Evolutionary conservation across 2,113 vertebrate genomes (phyloP), one percentile per base, ranked within the genome.

Genomic region (Tychaedon coryphoeus): DNA sequence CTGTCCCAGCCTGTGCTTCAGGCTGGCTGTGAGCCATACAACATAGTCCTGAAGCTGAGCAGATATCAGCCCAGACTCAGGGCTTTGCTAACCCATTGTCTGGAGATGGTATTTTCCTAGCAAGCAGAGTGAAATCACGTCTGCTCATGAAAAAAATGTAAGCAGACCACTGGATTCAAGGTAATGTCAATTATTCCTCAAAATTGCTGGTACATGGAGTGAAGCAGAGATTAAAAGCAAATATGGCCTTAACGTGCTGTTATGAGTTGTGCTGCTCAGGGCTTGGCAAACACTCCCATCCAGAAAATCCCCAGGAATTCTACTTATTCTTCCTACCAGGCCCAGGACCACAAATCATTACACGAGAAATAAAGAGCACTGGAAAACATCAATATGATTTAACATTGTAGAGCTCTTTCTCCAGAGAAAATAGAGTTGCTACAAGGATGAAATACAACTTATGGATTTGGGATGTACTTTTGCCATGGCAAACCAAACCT

Each of bases 221-320:
- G 1, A 91, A 94, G 66, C 62, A 67, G 70, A 75, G 66, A 91
- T 91, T 82, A 87, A 94, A 86, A 95, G 82, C 75, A 90, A 91
- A 95, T 50, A 73, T 54, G 62, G 77, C 74, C 66, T 89, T 85
- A 91, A 87, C 11, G 9, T 1, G 8, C 56, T n/a, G 50, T 70
- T 83, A 54, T 36, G 53, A 60, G 69, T 71, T 93, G 42, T 79
- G 91, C 61, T 85, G 62, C 58, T 72, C 50, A 73, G 77, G 73
- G 62, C 86, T 73, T 9, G 17, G 89, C 36, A 88, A 84, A 86
- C 48, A 45, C 57, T 87, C 81, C 70, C 62, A 87, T 45, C 40
- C 58, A 90, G 70, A 65, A 93, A 87, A 85, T 26, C 62, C 58
- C 29, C 2, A 1, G 77, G 74, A 84, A 76, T 81, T 38, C 57